Base-by-base conservation (phyloP, 2,113 vertebrate genomes). In the Rhinolophus ferrumequinum region DNA sequence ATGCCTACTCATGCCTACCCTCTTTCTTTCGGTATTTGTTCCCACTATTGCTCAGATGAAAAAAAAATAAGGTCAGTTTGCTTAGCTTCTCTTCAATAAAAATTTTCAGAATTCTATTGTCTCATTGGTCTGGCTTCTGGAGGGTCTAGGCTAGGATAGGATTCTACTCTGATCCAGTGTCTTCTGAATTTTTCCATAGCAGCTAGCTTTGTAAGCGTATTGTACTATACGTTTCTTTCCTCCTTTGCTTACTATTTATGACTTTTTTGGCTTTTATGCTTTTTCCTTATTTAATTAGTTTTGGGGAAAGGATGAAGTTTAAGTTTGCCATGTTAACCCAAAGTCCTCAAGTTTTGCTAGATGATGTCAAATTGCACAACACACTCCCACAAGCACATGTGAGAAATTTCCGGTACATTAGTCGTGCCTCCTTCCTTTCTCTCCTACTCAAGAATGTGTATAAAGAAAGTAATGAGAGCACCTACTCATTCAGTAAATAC, bases 261-360 rank as follows among this genome's bases (percentile, higher is more conserved):
- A 3, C 30, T 14, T 82, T 64, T 33, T 69, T 41, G 11, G 6
- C 70, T 90, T 77, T 91, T 52, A 6, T 15, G 21, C 66, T 66
- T 54, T 35, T 80, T 85, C 56, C 69, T 54, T 85, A 77, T 88
- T 92, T 94, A 24, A 33, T 41, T 69, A 22, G 35, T 44, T 64
- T 67, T 16, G 12, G 16, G 21, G 3, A 2, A 56, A 62, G 6
- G 33, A 62, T 18, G 35, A 1, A 70, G 1, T 79, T 38, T 88
- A 13, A 84, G 16, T 66, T 11, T 21, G 6, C 26, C 35, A 33
- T 7, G 1, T 58, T 69, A 91, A 15, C 13, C 16, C 73, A 60
- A 38, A 60, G 28, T 11, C 24, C 44, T 72, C 58, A 60, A 19
- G 41, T 50, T 93, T 76, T 35, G 76, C 75, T 66, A 82, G 8